Base-by-base conservation (phyloP, 2,888 invertebrate species). In the Tipula unca region DNA sequence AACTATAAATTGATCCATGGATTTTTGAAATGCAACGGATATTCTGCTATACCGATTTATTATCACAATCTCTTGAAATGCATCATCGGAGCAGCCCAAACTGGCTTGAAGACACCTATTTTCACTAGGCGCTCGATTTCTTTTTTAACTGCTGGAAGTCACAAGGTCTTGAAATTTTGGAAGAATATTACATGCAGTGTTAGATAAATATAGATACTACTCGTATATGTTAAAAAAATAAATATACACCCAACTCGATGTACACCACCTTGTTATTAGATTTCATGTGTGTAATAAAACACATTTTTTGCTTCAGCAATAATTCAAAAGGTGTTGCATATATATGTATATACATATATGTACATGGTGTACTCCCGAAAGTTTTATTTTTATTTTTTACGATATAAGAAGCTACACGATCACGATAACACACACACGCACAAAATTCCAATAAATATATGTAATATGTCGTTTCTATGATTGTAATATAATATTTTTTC, bases 401-500 rank as follows among this genome's bases (percentile, higher is more conserved):
- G 25, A 25, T 69, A 69, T 69, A 69, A 69, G 69, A 69, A 69
- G 69, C 69, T 54, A 54, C 48, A 54, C 48, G 48, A 25, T 69
- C 25, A 25, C 25, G 25, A 25, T 69, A 69, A 69, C 10, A 69
- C 69, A 69, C 8, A 69, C 17, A 48, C 6, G 5, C 3, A 32
- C 32, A 25, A 69, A 69, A 69, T 8, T 25, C 25, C 20, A 69
- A 25, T 25, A 69, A 32, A 69, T 20, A 69, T 17, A 48, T 48
- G 48, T 48, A 48, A 48, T 48, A 54, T 17, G 48, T 54, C 48
- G 69, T 69, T 69, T 69, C 69, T 69, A 69, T 69, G 69, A 69
- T 69, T 69, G 69, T 69, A 69, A 69, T 69, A 69, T 69, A 69
- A 69, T 69, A 69, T 69, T 69, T 69, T 69, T 69, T 69, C 25